Evolutionary conservation across 2,888 invertebrate genomes (phyloP).

Genomic region (Allacma fusca): DNA sequence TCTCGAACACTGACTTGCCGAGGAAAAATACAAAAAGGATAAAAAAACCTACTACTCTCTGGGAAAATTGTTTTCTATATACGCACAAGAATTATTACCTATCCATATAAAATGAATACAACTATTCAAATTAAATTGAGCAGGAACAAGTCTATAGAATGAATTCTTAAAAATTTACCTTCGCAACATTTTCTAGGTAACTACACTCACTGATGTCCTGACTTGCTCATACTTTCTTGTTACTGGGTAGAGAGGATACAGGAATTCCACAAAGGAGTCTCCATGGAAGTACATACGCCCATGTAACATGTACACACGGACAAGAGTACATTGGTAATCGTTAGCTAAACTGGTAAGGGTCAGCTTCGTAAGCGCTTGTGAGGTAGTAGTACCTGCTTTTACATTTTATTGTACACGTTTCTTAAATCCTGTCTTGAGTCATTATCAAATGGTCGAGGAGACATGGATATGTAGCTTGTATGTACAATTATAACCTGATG

Average conservation of each 20-base stretch:
- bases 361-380: slow-evolving; percentile 25
- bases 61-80: not conserved
- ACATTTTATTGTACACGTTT: slow-evolving; percentile 16
- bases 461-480: not conserved
- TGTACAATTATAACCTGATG: not conserved
- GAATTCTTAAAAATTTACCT: slow-evolving; percentile 19
- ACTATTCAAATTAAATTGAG: slow-evolving; percentile 31
- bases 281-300: too few relatives aligned
- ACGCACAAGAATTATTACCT: not conserved
- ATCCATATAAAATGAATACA: slow-evolving; percentile 10
- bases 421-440: slow-evolving; percentile 33
- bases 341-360: slow-evolving; percentile 24
- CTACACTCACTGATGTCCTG: not conserved
- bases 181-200: slow-evolving; percentile 24
- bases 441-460: slow-evolving; percentile 6
- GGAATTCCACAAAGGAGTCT: too few relatives aligned
- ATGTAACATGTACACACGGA: too few relatives aligned
- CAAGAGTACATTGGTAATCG: not conserved
- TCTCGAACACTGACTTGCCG: not conserved
- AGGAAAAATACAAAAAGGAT: too few relatives aligned
- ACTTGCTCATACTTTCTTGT: not conserved
- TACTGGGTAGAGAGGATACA: not conserved
- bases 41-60: not conserved
- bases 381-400: slow-evolving; percentile 29
- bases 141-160: slow-evolving; percentile 25